Evolutionary conservation across 2,113 vertebrate species (phyloP).

Genomic region (Sturnus vulgaris): DNA sequence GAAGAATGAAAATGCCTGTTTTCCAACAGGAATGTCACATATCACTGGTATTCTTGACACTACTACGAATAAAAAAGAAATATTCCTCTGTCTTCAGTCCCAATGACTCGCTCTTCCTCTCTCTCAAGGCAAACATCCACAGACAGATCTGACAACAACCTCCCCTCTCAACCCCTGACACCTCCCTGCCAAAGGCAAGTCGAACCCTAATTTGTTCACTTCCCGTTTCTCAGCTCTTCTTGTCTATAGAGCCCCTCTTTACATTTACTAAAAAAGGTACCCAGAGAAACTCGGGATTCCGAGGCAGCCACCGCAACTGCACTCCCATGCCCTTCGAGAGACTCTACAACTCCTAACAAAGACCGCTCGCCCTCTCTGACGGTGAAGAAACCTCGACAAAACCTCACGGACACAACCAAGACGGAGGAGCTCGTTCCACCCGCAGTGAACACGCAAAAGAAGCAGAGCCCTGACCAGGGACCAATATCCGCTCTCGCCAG

Average conservation of each 20-base stretch:
- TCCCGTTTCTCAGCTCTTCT: background rate
- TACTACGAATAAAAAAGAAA: accelerated
- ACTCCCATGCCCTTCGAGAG: background rate
- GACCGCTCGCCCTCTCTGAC: background rate
- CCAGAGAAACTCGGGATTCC: background rate
- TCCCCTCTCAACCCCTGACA: accelerated
- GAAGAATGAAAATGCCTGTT: accelerated
- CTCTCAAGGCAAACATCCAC: background rate
- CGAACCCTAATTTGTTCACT: accelerated
- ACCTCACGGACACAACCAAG: background rate
- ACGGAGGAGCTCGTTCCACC: too few species aligned
- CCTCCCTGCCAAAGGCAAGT: accelerated
- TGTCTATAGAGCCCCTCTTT: accelerated
- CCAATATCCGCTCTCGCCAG: background rate
- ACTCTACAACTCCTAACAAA: background rate
- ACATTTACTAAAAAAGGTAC: accelerated
- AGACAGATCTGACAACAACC: background rate
- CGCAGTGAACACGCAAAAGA: accelerated
- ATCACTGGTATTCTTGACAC: background rate
- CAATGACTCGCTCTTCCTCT: background rate
- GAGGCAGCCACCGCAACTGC: background rate
- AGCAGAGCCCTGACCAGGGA: accelerated
- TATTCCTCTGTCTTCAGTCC: too few species aligned
- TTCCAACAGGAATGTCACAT: background rate
- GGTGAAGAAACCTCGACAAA: too few species aligned